Evolutionary conservation across 2,113 vertebrate genomes (phyloP).

Genomic region (Nothobranchius furzeri): DNA sequence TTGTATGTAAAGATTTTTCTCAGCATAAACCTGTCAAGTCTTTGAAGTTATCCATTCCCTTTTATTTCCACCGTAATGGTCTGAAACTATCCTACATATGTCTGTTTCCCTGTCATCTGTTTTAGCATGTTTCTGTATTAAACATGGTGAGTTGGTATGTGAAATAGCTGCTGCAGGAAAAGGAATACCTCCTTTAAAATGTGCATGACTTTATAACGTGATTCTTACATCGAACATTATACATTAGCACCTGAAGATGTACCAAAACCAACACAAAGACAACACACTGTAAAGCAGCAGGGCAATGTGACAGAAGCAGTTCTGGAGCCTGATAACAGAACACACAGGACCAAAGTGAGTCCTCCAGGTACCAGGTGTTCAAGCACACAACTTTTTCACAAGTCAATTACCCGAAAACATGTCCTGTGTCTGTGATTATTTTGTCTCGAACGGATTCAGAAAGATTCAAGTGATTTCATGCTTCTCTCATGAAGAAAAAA

Average conservation of each 20-base stretch:
- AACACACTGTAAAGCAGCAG: slow-evolving; percentile 7
- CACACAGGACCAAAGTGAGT: slow-evolving; percentile 41
- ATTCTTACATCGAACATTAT: slow-evolving; percentile 24
- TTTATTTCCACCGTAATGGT: slow-evolving; percentile 28
- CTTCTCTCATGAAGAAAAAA: slow-evolving; percentile 23
- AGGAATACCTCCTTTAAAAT: slow-evolving; percentile 34
- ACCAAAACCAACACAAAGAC: slow-evolving; percentile 13
- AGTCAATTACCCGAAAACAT: slow-evolving; percentile 40
- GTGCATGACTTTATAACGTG: slow-evolving; percentile 37
- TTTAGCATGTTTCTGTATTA: slow-evolving; percentile 56
- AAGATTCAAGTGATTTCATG: slow-evolving; percentile 25
- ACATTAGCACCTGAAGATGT: slow-evolving; percentile 30
- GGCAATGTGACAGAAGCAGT: slow-evolving; percentile 7
- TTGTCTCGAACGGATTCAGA: slow-evolving; percentile 22
- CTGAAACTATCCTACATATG: slow-evolving; percentile 22
- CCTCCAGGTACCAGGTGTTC: slow-evolving; percentile 45
- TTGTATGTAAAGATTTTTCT: slow-evolving; percentile 37
- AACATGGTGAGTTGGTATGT: slow-evolving; percentile 49
- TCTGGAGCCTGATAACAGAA: background rate
- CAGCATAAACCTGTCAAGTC: slow-evolving; percentile 10
- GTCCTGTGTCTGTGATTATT: slow-evolving; percentile 50
- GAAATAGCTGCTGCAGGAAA: slow-evolving; percentile 57
- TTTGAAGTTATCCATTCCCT: slow-evolving; percentile 26
- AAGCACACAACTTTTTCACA: slow-evolving; percentile 65
- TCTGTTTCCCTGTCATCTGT: slow-evolving; percentile 35